A percentile compares a stretch with the other conserved stretches of the same genome.
Conservation (phyloP, 2,113 vertebrate genomes). For the Eudorcas thomsonii region DNA sequence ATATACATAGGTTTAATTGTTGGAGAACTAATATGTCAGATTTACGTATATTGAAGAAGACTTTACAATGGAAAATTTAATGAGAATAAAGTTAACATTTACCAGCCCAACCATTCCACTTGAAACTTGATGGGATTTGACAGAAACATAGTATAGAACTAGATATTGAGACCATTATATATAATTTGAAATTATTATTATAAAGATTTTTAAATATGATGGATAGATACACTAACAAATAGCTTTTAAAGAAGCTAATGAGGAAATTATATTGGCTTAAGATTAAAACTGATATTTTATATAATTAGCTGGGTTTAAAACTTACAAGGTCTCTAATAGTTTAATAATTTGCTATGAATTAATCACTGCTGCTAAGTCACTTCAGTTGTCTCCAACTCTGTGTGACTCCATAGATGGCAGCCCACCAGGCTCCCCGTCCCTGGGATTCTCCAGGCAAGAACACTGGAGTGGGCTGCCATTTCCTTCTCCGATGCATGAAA, state of each 20-base stretch:
- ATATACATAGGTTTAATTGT: neutral
- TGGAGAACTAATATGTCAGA: neutral
- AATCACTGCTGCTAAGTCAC: neutral
- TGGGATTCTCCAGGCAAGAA: no score
- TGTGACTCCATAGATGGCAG: no score
- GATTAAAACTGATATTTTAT: neutral
- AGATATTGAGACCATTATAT: neutral
- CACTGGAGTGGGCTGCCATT: no score
- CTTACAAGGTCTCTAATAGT: neutral
- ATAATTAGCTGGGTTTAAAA: slow-evolving; percentile 2
- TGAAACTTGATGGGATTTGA: neutral
- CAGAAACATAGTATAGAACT: neutral
- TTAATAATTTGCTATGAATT: slow-evolving; percentile 22
- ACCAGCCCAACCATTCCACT: neutral
- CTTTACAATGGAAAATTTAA: neutral
- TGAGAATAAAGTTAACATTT: slow-evolving; percentile 3
- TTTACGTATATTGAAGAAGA: neutral
- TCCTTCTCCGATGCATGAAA: no score
- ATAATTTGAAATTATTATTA: neutral
- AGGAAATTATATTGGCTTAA: neutral
- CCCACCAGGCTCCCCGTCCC: no score
- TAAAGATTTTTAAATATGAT: slow-evolving; percentile 13
- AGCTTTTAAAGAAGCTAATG: neutral
- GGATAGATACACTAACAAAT: neutral
- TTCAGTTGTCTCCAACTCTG: no score